Evolutionary conservation across 2,113 vertebrate genomes (phyloP), one percentile per base, ranked within the genome.

Genomic region (Myxocyprinus asiaticus): DNA sequence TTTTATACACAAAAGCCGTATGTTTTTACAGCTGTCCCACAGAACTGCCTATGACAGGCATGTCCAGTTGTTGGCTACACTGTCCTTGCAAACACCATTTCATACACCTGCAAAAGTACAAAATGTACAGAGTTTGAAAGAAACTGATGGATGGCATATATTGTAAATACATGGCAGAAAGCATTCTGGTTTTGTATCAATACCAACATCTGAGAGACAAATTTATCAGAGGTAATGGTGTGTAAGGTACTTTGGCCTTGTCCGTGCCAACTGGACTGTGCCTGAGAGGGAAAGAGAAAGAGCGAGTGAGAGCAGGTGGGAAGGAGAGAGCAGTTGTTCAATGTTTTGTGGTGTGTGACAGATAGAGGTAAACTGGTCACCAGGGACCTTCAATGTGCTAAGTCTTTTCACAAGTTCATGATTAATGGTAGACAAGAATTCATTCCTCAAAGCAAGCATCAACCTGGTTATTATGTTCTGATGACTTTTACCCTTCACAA

Each of bases 301-400:
- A 62, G 83, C 78, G 84, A 87, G 72, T 78, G 70, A 74, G 75
- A 85, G 62, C 44, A 61, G 82, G 84, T 67, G 51, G 56, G 55
- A 68, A 50, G 45, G 55, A 68, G 72, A 76, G 79, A 81, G 50
- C 69, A 76, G 65, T 56, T 72, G 72, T 48, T 56, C 50, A 68
- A 9, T 15, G 62, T 61, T 56, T 76, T 81, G 66, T 79, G 80
- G 42, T 58, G 15, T 70, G 62, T 82, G 80, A 78, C 70, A 63
- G 79, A 76, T 78, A 62, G 22, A 33, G 77, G 83, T 63, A 78
- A 78, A 71, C 53, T 67, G 51, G 67, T 76, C 77, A 67, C 14
- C 8, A 12, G 67, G 62, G 68, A 67, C 42, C 17, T 55, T 55
- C 76, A 64, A 61, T 80, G 69, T 69, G 68, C 53, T 74, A 81